These are phyloP conservation scores for Pelodiscus sinensis DNA, from an alignment of 2,113 vertebrate species.

Conservation along the genomic window DNA sequence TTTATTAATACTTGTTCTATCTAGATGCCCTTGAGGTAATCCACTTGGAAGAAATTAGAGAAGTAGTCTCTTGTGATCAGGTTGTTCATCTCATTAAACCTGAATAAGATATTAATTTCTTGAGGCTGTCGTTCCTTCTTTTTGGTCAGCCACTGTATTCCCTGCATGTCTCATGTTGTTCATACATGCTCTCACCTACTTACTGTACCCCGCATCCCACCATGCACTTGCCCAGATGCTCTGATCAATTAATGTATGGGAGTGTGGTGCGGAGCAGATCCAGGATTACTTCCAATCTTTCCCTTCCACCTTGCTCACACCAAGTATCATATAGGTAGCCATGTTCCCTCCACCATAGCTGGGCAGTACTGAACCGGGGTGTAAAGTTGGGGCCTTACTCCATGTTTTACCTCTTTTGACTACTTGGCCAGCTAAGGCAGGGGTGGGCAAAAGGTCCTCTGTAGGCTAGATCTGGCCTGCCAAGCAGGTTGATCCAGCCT, in stretches of 20 bases:
- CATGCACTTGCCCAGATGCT: background rate
- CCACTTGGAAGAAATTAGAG: background rate
- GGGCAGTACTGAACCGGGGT: background rate
- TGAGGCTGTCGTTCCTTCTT: background rate
- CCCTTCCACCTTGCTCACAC: background rate
- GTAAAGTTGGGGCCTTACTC: background rate
- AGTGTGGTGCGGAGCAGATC: background rate
- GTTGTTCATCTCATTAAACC: background rate
- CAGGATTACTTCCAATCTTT: background rate
- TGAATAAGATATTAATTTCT: background rate
- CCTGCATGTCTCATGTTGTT: background rate
- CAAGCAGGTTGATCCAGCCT: no score
- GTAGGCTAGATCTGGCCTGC: no score
- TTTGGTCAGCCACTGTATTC: background rate
- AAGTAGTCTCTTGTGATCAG: background rate
- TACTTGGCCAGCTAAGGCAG: background rate
- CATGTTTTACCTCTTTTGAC: background rate
- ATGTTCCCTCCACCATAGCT: background rate
- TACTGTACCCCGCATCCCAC: no score
- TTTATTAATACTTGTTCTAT: background rate
- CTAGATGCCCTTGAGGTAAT: background rate
- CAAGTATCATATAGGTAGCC: background rate
- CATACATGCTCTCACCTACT: background rate
- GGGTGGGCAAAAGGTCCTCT: no score
- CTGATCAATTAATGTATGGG: background rate